These are phyloP conservation scores for Cistogaster globosa DNA, from an alignment of 2,888 invertebrate genomes.

Conservation along the genomic window DNA sequence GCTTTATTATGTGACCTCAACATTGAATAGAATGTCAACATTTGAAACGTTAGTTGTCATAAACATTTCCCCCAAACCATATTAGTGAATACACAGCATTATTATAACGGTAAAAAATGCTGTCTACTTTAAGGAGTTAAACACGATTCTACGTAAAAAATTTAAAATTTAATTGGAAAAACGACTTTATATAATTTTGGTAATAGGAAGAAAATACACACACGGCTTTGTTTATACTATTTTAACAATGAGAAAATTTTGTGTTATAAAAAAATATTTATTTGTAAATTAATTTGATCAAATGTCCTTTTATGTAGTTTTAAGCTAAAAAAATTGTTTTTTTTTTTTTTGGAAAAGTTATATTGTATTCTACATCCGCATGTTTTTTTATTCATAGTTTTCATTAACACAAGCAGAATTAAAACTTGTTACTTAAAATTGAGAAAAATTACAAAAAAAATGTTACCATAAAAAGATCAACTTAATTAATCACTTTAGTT, in stretches of 20 bases:
- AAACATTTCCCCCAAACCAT: constrained; percentile 3
- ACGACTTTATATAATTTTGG: constrained; percentile 44
- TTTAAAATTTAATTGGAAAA: constrained; percentile 41
- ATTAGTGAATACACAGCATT: not conserved
- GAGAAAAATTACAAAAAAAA: not conserved
- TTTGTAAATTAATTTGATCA: constrained; percentile 15
- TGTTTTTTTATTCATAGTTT: constrained; percentile 3
- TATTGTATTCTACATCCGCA: constrained; percentile 56
- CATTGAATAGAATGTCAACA: no score
- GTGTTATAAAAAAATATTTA: not conserved
- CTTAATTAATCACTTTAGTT: constrained; percentile 41
- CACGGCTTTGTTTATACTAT: not conserved
- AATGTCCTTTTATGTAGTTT: constrained; percentile 56
- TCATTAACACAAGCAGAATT: constrained; percentile 22
- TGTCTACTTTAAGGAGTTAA: constrained; percentile 37
- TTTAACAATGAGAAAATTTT: constrained; percentile 37
- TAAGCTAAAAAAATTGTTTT: constrained; percentile 3
- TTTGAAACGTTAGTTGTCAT: no score
- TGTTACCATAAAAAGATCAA: constrained; percentile 53
- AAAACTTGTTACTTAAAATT: not conserved
- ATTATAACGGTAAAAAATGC: not conserved
- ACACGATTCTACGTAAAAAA: constrained; percentile 1
- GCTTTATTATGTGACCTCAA: no score
- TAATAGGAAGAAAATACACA: constrained; percentile 32
- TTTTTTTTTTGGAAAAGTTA: constrained; percentile 46